These are phyloP conservation scores for Teleogryllus oceanicus DNA, from an alignment of 2,888 invertebrate species.

Conservation along the genomic window DNA sequence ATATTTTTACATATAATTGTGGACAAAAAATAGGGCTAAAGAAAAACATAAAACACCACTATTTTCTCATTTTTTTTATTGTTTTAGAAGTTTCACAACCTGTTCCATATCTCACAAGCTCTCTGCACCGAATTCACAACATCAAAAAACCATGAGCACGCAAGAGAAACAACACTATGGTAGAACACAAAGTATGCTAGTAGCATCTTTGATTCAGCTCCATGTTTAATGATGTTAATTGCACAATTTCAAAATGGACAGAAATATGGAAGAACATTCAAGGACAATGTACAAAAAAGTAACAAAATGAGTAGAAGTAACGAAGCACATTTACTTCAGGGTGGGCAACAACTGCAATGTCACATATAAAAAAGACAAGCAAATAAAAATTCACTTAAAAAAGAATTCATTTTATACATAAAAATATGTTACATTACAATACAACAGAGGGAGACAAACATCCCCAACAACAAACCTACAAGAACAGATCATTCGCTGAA, in stretches of 20 bases:
- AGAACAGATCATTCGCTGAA: neutral
- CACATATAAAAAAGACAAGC: conserved; percentile 7
- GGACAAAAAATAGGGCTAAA: too few relatives aligned
- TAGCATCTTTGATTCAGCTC: neutral
- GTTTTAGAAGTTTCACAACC: conserved; percentile 18
- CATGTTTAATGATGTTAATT: neutral
- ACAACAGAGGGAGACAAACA: neutral
- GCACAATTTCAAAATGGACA: neutral
- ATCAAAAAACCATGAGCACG: conserved; percentile 18
- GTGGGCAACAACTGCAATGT: neutral
- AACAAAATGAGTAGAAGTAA: neutral
- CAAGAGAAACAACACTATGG: neutral
- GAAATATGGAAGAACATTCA: conserved; percentile 9
- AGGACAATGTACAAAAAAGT: neutral
- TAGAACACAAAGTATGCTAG: neutral
- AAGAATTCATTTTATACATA: neutral
- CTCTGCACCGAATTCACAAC: neutral
- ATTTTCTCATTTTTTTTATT: neutral
- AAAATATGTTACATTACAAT: conserved; percentile 4
- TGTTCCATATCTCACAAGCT: neutral
- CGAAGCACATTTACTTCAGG: conserved; percentile 18
- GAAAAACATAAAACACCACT: neutral
- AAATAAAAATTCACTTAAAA: conserved; percentile 4
- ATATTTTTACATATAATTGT: too few relatives aligned
- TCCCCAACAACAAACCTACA: neutral